Evolutionary conservation across 2,797 vertebrate species (phyloP), one percentile per base, ranked within the genome.

Genomic region (Neosalanx taihuensis): DNA sequence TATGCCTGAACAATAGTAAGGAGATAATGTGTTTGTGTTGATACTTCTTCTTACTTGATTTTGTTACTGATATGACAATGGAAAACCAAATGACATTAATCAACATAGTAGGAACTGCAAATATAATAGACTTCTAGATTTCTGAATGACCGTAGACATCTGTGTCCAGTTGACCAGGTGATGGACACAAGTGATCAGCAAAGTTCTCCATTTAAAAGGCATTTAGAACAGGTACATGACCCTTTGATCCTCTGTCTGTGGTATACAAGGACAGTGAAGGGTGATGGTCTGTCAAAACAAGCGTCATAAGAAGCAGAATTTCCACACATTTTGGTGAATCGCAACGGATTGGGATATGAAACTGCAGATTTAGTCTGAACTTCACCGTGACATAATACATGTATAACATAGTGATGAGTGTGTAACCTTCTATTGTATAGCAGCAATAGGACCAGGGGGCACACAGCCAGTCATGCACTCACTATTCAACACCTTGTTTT

Each of bases 381-480:
- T 37, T 65, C 51, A 58, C 30, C 15, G 9, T 15, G 30, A 67
- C 31, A 72, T 59, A 51, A 46, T 10, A 51, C 37, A 73, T 68
- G 29, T 33, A 72, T 62, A 62, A 73, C 53, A 35, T 56, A 53
- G n/a, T 53, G 26, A 53, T 46, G 41, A 46, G 41, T 62, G 63
- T 56, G 61, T 46, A 65, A 17, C 12, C 49, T 33, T 66, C 29
- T 20, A 31, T 26, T 56, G 37, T 49, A 41, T 67, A 68, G 72
- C 65, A 73, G 72, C 72, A 62, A 49, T 62, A 53, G 17, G 53
- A 46, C 61, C 23, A 13, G 12, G 41, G 30, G 64, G 33, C 58
- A 62, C 64, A 20, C 12, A 67, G 26, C 6, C 71, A 56, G 51
- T 5, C 35, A 58, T 23, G 35, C 31, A 37, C n/a, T 58, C 30